Evolutionary conservation across 2,113 vertebrate species (phyloP), one percentile per base, ranked within the genome.

Genomic region (Rhombomys opimus): DNA sequence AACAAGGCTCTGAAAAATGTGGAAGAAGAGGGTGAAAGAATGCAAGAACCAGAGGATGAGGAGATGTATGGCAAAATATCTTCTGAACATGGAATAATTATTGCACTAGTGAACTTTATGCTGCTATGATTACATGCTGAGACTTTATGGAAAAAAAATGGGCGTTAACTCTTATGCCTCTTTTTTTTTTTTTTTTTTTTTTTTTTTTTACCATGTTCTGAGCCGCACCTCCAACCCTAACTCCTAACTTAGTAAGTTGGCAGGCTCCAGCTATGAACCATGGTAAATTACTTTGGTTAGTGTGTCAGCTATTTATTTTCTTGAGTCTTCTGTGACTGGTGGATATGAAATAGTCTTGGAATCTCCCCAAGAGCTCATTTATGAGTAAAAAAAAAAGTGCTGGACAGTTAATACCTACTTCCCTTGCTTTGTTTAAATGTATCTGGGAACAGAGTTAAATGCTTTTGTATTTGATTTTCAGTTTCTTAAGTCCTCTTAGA

Each of bases 371-470:
- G 7, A 41, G n/a, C 22, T 90, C 63, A 82, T 88, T 12, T 38
- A 38, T 14, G 25, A 91, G 41, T 41, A 20, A 8, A 73, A 86
- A n/a, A 20, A 67, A 76, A 38, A 89, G 8, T 59, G 5, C 14
- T 41, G 1, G 9, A 1, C 20, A 87, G 35, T 89, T 95, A 68
- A 27, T 41, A 63, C 27, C 27, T n/a, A 61, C 85, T 15, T 73
- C 81, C 85, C 75, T 14, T 46, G 13, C 5, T 20, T 65, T 72
- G 41, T 25, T 22, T 50, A 72, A 50, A 86, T 2, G 4, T 5
- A 23, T 20, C 18, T 87, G 17, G 38, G 15, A 85, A 93, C 23
- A 85, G 54, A 94, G 50, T 61, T 8, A 97, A 76, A 91, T 89
- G 8, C 22, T 72, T 88, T 76, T 52, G 25, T 82, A 23, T 93